Evolutionary conservation across 2,113 vertebrate genomes (phyloP).

Genomic region (Taxidea taxus): DNA sequence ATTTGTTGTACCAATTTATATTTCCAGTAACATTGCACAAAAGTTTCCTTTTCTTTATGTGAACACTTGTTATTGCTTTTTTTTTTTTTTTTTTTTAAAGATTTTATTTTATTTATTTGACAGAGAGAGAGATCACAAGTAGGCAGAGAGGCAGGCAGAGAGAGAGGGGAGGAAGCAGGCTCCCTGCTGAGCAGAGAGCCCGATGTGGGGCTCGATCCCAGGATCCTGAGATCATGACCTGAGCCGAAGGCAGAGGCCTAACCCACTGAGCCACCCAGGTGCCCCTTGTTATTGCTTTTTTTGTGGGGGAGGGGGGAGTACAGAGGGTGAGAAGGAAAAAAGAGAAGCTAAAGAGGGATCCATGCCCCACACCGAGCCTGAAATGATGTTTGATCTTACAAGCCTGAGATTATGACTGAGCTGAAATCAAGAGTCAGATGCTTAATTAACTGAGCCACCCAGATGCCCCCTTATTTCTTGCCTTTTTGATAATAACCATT

Average conservation of each 20-base stretch:
- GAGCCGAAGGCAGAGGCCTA: too few relatives aligned
- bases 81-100: too few relatives aligned
- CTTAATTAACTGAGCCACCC: not conserved
- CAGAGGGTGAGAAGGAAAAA: not conserved
- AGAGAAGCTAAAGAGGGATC: not conserved
- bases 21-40: not conserved
- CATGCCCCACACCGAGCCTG: not conserved
- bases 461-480: not conserved
- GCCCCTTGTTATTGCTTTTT: too few relatives aligned
- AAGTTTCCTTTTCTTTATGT: not conserved
- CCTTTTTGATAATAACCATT: not conserved
- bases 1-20: not conserved
- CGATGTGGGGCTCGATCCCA: too few relatives aligned
- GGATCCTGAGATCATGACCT: too few relatives aligned
- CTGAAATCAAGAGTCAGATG: not conserved
- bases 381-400: not conserved
- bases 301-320: too few relatives aligned
- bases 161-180: too few relatives aligned
- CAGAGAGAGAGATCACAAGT: too few relatives aligned
- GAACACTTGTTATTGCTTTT: not conserved
- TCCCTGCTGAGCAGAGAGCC: too few relatives aligned
- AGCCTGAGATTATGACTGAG: not conserved
- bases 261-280: too few relatives aligned
- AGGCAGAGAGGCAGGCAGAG: too few relatives aligned
- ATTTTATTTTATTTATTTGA: too few relatives aligned